These are phyloP conservation scores for Limulus polyphemus DNA, from an alignment of 2,888 invertebrate genomes.

Conservation along the genomic window DNA sequence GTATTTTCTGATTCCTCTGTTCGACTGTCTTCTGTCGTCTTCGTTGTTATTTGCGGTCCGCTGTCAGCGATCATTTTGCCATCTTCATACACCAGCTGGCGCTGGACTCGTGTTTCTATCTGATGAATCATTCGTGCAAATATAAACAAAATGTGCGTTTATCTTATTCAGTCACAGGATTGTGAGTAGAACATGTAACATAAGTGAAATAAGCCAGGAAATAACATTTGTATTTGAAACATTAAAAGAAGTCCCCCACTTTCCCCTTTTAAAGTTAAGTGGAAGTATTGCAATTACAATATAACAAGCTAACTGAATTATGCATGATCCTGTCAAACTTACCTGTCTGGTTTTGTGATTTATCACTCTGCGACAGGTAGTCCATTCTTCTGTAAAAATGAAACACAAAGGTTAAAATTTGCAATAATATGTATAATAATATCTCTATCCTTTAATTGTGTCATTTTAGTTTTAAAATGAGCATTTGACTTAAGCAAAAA, in stretches of 20 bases:
- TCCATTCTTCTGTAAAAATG: conserved; percentile 28
- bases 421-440: too few relatives aligned
- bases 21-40: conserved; percentile 79
- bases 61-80: conserved; percentile 78
- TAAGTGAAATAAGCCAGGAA: too few relatives aligned
- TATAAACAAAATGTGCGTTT: too few relatives aligned
- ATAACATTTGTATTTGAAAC: too few relatives aligned
- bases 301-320: background rate
- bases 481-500: too few relatives aligned
- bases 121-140: background rate
- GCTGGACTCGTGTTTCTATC: conserved; percentile 76
- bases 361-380: conserved; percentile 25
- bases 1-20: conserved; percentile 78
- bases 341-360: conserved; percentile 28
- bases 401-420: background rate
- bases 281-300: too few relatives aligned
- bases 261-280: too few relatives aligned
- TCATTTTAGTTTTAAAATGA: too few relatives aligned
- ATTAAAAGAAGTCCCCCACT: too few relatives aligned
- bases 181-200: too few relatives aligned
- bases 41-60: conserved; percentile 78
- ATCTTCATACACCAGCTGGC: conserved; percentile 77
- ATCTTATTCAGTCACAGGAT: too few relatives aligned
- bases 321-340: background rate
- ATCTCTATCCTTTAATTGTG: too few relatives aligned